These are phyloP conservation scores for Phalanger gymnotis DNA, from an alignment of 2,797 vertebrate species.

Conservation along the genomic window DNA sequence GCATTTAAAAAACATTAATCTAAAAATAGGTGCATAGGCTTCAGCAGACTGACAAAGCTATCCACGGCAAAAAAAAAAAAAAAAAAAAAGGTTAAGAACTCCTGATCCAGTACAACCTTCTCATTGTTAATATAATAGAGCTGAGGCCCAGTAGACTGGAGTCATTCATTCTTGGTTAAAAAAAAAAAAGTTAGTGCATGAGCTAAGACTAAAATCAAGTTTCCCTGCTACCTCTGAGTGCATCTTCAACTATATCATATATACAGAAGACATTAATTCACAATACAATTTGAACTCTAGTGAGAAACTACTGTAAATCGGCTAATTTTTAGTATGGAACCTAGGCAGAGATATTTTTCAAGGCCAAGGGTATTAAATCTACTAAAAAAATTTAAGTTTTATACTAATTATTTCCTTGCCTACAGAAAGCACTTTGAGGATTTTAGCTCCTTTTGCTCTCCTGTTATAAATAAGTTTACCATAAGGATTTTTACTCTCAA, in stretches of 20 bases:
- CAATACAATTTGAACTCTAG: neutral
- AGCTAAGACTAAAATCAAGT: neutral
- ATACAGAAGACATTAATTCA: neutral
- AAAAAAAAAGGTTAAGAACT: neutral
- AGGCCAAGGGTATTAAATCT: neutral
- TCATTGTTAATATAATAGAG: neutral
- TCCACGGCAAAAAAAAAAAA: neutral
- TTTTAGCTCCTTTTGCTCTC: conserved; percentile 25
- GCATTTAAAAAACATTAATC: neutral
- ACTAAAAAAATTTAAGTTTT: neutral
- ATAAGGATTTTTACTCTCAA: neutral
- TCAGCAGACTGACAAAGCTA: neutral
- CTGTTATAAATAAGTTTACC: neutral
- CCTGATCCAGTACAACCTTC: neutral
- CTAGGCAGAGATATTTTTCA: neutral
- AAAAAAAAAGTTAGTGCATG: neutral
- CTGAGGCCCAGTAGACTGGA: neutral
- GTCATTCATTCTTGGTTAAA: neutral
- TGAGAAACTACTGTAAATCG: neutral
- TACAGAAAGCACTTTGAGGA: neutral
- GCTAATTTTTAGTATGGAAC: neutral
- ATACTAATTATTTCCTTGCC: neutral
- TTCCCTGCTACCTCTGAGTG: neutral
- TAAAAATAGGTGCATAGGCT: neutral
- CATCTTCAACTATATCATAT: neutral